These are phyloP conservation scores for Decapterus maruadsi DNA, from an alignment of 2,797 vertebrate species.

Conservation along the genomic window DNA sequence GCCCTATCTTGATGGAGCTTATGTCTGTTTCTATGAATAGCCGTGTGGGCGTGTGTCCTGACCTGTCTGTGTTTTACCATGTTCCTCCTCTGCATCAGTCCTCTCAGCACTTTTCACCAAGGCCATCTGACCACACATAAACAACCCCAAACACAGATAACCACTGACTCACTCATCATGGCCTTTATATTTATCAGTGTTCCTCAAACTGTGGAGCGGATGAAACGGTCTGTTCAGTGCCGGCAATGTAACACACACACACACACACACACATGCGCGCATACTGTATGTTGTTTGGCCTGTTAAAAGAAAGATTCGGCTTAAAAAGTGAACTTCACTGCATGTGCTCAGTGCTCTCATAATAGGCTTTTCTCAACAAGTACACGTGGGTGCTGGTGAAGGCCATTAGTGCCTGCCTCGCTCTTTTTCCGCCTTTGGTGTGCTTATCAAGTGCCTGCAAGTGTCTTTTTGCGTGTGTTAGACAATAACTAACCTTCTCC, in stretches of 20 bases:
- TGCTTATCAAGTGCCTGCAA: slow-evolving; percentile 41
- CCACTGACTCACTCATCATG: slow-evolving; percentile 14
- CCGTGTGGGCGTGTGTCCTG: slow-evolving; percentile 45
- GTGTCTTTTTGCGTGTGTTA: slow-evolving; percentile 40
- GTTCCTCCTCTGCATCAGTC: slow-evolving; percentile 24
- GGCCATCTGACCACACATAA: slow-evolving; percentile 45
- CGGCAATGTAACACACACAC: neutral
- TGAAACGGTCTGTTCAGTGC: neutral
- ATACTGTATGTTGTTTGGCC: slow-evolving; percentile 33
- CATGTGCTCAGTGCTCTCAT: slow-evolving; percentile 33
- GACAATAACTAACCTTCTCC: slow-evolving; percentile 34
- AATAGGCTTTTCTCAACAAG: slow-evolving; percentile 56
- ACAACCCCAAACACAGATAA: slow-evolving; percentile 34
- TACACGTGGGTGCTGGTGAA: slow-evolving; percentile 50
- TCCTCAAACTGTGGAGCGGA: slow-evolving; percentile 1
- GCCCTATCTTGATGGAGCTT: slow-evolving; percentile 54
- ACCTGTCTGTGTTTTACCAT: slow-evolving; percentile 31
- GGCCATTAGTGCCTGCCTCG: slow-evolving; percentile 35
- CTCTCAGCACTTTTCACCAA: slow-evolving; percentile 38
- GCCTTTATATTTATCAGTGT: neutral
- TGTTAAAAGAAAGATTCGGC: slow-evolving; percentile 22
- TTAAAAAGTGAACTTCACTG: slow-evolving; percentile 61
- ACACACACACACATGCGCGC: too few relatives aligned
- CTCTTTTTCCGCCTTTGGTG: slow-evolving; percentile 56
- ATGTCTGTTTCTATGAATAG: slow-evolving; percentile 68